phyloP scores from a whole-genome alignment of 2,888 invertebrate genomes.

The Mythimna albipuncta region DNA sequence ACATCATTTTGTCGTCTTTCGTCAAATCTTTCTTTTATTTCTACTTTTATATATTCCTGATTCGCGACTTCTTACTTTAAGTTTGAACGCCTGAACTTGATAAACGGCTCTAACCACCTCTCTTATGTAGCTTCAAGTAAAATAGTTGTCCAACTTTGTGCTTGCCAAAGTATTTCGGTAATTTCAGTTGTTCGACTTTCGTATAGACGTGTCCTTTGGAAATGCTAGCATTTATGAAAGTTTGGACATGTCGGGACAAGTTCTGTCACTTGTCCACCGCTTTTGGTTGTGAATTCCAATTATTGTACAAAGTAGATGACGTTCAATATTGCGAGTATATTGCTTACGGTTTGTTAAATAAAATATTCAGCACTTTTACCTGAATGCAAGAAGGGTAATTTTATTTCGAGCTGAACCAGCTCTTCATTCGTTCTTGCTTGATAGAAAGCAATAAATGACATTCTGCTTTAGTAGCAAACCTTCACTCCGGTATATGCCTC shows the following conservation, averaged over 20 bases:
- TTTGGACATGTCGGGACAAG: conserved; percentile 40
- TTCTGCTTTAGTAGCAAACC: background rate
- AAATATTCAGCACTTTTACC: too few species aligned
- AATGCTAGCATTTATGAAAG: conserved; percentile 47
- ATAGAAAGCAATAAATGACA: background rate
- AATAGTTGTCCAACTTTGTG: conserved; percentile 55
- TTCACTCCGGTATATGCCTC: background rate
- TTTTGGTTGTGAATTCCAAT: conserved; percentile 15
- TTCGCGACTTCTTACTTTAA: conserved; percentile 21
- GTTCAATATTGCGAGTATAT: background rate
- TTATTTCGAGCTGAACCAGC: too few species aligned
- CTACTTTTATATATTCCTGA: background rate
- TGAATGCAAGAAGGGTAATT: too few species aligned
- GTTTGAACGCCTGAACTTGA: conserved; percentile 22
- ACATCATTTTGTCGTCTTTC: background rate
- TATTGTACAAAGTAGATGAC: conserved; percentile 12
- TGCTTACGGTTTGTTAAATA: too few species aligned
- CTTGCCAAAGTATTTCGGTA: conserved; percentile 49
- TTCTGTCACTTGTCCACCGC: conserved; percentile 37
- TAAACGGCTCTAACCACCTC: conserved; percentile 27
- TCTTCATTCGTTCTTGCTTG: background rate
- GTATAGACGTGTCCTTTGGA: conserved; percentile 45
- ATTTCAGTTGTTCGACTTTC: conserved; percentile 60
- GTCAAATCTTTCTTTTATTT: background rate
- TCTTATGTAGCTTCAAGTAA: conserved; percentile 30